A percentile compares a stretch with the other conserved stretches of the same genome.
Evolutionary conservation across 2,888 invertebrate genomes (phyloP).

Genomic region (Caradrina clavipalpis): DNA sequence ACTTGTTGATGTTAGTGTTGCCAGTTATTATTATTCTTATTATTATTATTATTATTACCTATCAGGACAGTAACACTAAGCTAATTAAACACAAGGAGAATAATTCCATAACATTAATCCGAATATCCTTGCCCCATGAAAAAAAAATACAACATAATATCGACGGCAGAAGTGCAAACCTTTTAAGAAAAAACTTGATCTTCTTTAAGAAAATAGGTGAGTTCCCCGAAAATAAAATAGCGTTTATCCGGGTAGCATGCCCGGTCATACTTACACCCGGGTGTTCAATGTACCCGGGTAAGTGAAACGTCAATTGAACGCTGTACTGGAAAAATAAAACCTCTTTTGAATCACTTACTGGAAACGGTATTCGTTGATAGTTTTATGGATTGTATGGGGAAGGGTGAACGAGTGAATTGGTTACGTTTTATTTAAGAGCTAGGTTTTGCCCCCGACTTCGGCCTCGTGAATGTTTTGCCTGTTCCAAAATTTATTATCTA

Average conservation of each 20-base stretch:
- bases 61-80: too few relatives aligned
- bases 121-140: not conserved
- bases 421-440: not conserved
- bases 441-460: too few relatives aligned
- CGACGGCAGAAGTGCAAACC: conserved; percentile 24
- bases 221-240: conserved; percentile 55
- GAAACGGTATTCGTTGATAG: conserved; percentile 40
- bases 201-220: conserved; percentile 43
- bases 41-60: too few relatives aligned
- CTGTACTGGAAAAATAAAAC: conserved; percentile 60
- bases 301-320: conserved; percentile 62
- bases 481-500: too few relatives aligned
- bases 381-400: conserved; percentile 16
- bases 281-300: conserved; percentile 46
- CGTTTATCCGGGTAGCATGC: conserved; percentile 48
- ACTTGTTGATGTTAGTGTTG: too few relatives aligned
- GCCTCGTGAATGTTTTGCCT: too few relatives aligned
- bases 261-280: conserved; percentile 49
- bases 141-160: conserved; percentile 3
- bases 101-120: not conserved
- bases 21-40: too few relatives aligned
- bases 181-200: conserved; percentile 44
- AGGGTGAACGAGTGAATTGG: not conserved
- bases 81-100: not conserved
- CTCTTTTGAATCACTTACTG: conserved; percentile 58